Evolutionary conservation across 1,140 invertebrate genomes (phyloP).

Genomic region (Lasioglossum baleicum): DNA sequence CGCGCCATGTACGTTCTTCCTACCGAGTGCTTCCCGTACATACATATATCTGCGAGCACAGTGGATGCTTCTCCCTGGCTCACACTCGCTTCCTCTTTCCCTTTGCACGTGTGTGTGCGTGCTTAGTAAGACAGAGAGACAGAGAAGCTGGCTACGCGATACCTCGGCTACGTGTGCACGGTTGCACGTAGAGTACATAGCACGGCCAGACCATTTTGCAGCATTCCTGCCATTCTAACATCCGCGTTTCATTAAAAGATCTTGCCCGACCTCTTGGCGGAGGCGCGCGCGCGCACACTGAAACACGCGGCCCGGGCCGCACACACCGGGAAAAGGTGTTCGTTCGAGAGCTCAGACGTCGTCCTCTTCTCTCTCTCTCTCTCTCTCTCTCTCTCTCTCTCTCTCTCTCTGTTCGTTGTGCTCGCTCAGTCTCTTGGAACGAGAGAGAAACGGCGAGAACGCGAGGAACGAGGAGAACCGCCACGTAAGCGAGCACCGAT

Average conservation of each 20-base stretch:
- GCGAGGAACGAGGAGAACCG: neutral
- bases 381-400: no score
- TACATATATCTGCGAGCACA: no score
- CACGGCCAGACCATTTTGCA: slow-evolving; percentile 70
- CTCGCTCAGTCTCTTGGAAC: slow-evolving; percentile 4
- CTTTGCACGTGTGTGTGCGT: no score
- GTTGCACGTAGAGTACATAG: slow-evolving; percentile 41
- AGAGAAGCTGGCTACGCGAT: no score
- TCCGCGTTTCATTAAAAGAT: slow-evolving; percentile 75
- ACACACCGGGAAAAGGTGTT: slow-evolving; percentile 2
- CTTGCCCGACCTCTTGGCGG: slow-evolving; percentile 47
- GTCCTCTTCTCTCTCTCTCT: no score
- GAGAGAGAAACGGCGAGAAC: neutral
- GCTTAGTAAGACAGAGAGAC: no score
- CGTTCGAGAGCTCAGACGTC: slow-evolving; percentile 3
- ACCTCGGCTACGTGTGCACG: neutral
- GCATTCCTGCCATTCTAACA: slow-evolving; percentile 73
- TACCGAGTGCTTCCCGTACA: no score
- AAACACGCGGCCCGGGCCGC: neutral
- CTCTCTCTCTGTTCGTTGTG: no score
- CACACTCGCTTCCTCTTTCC: no score
- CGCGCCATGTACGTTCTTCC: slow-evolving; percentile 26
- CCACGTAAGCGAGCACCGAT: slow-evolving; percentile 19
- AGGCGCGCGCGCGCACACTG: slow-evolving; percentile 4
- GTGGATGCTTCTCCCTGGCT: no score